Conservation (phyloP, 2,797 vertebrate genomes). For the Cossypha polioptera region DNA sequence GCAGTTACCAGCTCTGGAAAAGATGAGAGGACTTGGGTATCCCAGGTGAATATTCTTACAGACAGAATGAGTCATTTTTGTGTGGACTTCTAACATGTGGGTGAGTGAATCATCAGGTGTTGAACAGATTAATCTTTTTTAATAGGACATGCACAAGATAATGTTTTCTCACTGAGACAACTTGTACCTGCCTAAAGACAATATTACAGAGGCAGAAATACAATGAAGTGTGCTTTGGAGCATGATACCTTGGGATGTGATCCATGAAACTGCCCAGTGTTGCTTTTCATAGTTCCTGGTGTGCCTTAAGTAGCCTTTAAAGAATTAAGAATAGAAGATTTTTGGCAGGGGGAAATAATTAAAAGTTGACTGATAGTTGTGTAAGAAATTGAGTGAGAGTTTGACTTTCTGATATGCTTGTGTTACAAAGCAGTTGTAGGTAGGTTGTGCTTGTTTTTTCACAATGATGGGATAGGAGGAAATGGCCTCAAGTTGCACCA, state of each 20-base stretch:
- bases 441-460: neutral
- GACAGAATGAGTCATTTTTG: conserved; percentile 43
- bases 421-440: neutral
- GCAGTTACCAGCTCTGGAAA: conserved; percentile 38
- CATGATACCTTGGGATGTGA: neutral
- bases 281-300: neutral
- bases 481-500: neutral
- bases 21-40: conserved; percentile 43
- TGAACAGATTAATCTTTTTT: conserved; percentile 48
- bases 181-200: neutral
- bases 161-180: neutral
- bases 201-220: neutral
- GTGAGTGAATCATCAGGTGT: conserved; percentile 65
- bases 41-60: conserved; percentile 44
- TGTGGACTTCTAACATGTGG: conserved; percentile 52
- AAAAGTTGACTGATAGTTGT: neutral
- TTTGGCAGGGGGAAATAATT: rapidly evolving
- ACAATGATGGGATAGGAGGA: rapidly evolving
- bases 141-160: neutral
- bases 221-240: neutral
- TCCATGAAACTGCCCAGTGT: neutral
- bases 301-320: neutral
- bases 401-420: neutral
- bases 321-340: neutral
- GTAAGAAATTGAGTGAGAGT: rapidly evolving